A percentile compares a stretch with the other conserved stretches of the same genome.
Evolutionary conservation across 2,888 invertebrate genomes (phyloP).

Genomic region (Limnephilus auricula): DNA sequence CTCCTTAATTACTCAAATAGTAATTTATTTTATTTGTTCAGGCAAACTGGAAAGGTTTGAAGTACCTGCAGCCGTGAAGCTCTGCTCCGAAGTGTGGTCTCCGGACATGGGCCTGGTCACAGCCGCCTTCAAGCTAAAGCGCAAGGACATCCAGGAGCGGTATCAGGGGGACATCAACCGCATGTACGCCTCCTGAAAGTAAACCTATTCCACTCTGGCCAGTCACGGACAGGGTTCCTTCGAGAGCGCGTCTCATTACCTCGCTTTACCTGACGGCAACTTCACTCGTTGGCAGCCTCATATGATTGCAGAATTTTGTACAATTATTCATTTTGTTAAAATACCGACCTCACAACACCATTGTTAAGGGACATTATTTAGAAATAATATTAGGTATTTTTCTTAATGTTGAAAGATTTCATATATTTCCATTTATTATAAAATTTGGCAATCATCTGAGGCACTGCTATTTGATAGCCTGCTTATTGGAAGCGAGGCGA

Average conservation of each 20-base stretch:
- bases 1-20: background rate
- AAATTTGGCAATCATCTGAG: background rate
- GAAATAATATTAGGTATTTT: background rate
- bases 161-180: slow-evolving; percentile 95
- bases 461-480: background rate
- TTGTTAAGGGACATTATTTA: background rate
- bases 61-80: slow-evolving; percentile 91
- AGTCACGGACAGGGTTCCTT: background rate
- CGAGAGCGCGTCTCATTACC: background rate
- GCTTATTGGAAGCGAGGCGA: background rate
- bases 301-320: background rate
- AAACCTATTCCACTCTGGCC: slow-evolving; percentile 60
- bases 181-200: slow-evolving; percentile 94
- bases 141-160: slow-evolving; percentile 96
- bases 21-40: slow-evolving; percentile 70
- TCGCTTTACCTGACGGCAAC: background rate
- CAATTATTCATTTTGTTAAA: background rate
- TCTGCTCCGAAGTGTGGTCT: slow-evolving; percentile 96
- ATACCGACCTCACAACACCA: background rate
- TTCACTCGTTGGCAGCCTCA: background rate
- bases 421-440: background rate
- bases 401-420: background rate
- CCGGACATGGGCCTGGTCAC: slow-evolving; percentile 98
- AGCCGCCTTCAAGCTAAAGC: slow-evolving; percentile 97
- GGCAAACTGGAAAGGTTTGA: slow-evolving; percentile 95